Evolutionary conservation across 2,888 invertebrate species (phyloP).

Genomic region (Nasonovia ribisnigri): DNA sequence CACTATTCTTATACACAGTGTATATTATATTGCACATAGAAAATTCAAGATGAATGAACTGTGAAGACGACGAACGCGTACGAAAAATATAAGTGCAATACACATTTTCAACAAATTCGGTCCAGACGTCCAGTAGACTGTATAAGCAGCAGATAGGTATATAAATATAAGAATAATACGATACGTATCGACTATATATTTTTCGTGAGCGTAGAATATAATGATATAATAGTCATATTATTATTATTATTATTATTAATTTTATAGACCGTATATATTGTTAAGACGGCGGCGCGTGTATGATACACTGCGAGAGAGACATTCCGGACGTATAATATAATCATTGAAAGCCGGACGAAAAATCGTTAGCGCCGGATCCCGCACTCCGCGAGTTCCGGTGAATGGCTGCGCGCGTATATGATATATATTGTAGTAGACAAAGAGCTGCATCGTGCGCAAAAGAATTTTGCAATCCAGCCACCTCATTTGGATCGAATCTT

Average conservation of each 20-base stretch:
- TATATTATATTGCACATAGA: constrained; percentile 14
- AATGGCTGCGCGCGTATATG: neutral
- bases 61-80: neutral
- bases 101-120: neutral
- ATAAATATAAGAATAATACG: neutral
- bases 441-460: neutral
- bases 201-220: neutral
- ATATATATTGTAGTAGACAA: neutral
- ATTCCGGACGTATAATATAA: neutral
- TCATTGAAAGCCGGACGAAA: neutral
- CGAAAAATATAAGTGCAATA: neutral
- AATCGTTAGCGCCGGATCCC: neutral
- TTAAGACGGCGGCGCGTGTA: neutral
- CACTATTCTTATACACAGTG: neutral
- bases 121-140: neutral
- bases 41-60: constrained; percentile 61
- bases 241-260: neutral
- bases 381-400: neutral
- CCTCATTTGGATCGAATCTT: neutral
- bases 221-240: neutral
- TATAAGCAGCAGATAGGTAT: neutral
- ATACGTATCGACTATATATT: neutral
- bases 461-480: neutral
- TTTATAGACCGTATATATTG: neutral
- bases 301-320: neutral